Evolutionary conservation across 2,888 invertebrate species (phyloP).

Genomic region (Hipparchia semele): DNA sequence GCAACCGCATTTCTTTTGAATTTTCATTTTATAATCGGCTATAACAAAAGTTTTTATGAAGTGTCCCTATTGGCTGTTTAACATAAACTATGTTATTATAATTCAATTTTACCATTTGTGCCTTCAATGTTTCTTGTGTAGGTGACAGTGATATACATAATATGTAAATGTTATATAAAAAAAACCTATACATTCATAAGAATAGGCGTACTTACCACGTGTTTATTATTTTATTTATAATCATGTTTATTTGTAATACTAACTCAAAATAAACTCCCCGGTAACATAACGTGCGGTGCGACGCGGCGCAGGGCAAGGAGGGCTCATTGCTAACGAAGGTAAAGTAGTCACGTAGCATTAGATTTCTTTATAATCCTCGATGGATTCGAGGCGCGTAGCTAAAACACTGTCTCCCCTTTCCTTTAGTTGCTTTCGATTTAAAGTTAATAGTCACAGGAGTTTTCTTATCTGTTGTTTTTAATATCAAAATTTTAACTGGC

Average conservation of each 20-base stretch:
- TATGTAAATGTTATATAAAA: too few relatives aligned
- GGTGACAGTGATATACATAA: not conserved
- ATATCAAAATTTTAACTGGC: too few relatives aligned
- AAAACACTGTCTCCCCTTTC: not conserved
- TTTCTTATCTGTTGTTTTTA: not conserved
- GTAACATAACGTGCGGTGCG: slow-evolving; percentile 56
- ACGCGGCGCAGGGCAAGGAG: slow-evolving; percentile 64
- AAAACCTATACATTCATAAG: not conserved
- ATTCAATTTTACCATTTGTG: not conserved
- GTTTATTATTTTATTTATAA: not conserved
- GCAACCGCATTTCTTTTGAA: too few relatives aligned
- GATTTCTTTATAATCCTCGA: not conserved
- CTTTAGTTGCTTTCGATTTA: not conserved
- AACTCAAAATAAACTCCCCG: slow-evolving; percentile 66
- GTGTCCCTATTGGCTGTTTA: too few relatives aligned
- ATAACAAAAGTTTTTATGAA: not conserved
- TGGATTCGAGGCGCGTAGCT: not conserved
- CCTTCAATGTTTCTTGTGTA: not conserved
- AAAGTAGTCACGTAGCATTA: slow-evolving; percentile 45
- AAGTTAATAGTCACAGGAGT: slow-evolving; percentile 2
- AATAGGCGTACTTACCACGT: not conserved
- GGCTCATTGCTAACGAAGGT: slow-evolving; percentile 81
- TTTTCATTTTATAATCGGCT: too few relatives aligned
- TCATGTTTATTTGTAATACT: slow-evolving; percentile 50
- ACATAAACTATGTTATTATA: too few relatives aligned